phyloP scores from a whole-genome alignment of 2,888 invertebrate species.

The Scrobipalpa costella region DNA sequence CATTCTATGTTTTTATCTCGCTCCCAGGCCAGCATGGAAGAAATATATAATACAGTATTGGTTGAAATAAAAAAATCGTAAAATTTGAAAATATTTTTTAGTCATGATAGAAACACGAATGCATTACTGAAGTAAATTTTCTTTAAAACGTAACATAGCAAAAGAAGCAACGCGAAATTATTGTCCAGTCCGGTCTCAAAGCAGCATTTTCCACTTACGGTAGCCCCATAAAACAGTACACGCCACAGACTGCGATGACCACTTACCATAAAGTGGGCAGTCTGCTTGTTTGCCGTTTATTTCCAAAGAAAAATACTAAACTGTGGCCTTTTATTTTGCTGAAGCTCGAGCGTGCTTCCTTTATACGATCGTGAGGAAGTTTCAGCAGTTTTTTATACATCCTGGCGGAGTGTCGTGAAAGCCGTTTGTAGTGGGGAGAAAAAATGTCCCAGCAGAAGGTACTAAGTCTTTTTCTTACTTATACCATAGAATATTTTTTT shows the following conservation, averaged over 20 bases:
- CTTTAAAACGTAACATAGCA: too few relatives aligned
- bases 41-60: too few relatives aligned
- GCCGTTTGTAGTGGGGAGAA: conserved; percentile 1
- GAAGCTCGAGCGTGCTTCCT: conserved; percentile 14
- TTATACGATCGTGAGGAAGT: conserved; percentile 5
- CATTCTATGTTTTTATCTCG: too few relatives aligned
- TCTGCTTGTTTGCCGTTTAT: conserved; percentile 8
- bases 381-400: conserved; percentile 4
- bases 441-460: neutral
- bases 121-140: too few relatives aligned
- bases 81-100: too few relatives aligned
- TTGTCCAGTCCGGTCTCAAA: neutral
- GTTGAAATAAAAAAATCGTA: too few relatives aligned
- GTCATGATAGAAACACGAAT: too few relatives aligned
- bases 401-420: conserved; percentile 4
- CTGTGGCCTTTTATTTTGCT: conserved; percentile 10
- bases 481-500: neutral
- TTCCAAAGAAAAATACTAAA: conserved; percentile 6
- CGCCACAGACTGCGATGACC: conserved; percentile 6
- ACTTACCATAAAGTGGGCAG: conserved; percentile 16
- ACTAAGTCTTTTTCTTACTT: neutral
- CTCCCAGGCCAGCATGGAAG: too few relatives aligned
- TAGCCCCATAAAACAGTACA: conserved; percentile 8
- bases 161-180: neutral
- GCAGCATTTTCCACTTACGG: conserved; percentile 1